These are phyloP conservation scores for Asbolus verrucosus DNA, from an alignment of 1,140 invertebrate species.

Conservation along the genomic window DNA sequence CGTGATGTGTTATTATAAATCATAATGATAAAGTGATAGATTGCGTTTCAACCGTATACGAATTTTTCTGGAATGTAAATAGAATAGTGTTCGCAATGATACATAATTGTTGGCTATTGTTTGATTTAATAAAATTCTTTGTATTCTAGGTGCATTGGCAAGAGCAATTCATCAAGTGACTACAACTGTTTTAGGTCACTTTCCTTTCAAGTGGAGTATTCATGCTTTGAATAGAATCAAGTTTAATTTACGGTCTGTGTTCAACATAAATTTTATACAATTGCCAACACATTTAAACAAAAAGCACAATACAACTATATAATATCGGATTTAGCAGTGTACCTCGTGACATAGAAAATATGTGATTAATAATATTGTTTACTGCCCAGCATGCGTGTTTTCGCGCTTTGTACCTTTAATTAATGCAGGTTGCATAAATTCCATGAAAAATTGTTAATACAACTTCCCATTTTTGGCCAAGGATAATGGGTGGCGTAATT, in stretches of 20 bases:
- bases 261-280: constrained; percentile 42
- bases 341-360: constrained; percentile 23
- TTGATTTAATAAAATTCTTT: constrained; percentile 42
- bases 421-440: constrained; percentile 20
- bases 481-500: background rate
- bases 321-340: constrained; percentile 35
- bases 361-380: constrained; percentile 37
- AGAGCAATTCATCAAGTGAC: constrained; percentile 43
- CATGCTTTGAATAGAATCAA: constrained; percentile 46
- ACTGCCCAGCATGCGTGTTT: constrained; percentile 15
- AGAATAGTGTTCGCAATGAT: constrained; percentile 20
- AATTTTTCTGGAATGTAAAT: constrained; percentile 24
- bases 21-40: constrained; percentile 5
- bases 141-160: constrained; percentile 44
- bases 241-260: constrained; percentile 43
- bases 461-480: background rate
- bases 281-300: constrained; percentile 39
- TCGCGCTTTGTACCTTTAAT: constrained; percentile 22
- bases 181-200: constrained; percentile 48
- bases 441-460: background rate
- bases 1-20: constrained; percentile 11
- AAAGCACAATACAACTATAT: constrained; percentile 37
- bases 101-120: constrained; percentile 39
- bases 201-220: constrained; percentile 49
- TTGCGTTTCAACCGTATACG: background rate